phyloP scores from a whole-genome alignment of 2,888 invertebrate species.

The Athripsodes cinereus region DNA sequence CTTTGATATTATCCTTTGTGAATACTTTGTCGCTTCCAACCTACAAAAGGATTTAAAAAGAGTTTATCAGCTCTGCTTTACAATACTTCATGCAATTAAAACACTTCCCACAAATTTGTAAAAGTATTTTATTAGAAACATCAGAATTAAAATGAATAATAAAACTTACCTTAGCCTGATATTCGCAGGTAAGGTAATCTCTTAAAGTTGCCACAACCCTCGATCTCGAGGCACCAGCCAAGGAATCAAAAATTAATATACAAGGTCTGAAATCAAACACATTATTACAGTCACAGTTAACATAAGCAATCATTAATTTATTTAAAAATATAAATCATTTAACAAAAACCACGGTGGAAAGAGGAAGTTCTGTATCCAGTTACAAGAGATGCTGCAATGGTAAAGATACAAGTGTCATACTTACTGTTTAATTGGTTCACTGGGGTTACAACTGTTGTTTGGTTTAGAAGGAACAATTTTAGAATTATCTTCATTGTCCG shows the following conservation, averaged over 20 bases:
- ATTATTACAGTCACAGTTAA: neutral
- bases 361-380: too few species aligned
- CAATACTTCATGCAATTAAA: too few species aligned
- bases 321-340: neutral
- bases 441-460: slow-evolving; percentile 33
- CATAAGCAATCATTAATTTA: neutral
- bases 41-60: slow-evolving; percentile 38
- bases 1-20: slow-evolving; percentile 78
- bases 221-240: slow-evolving; percentile 74
- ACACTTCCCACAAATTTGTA: too few species aligned
- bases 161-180: slow-evolving; percentile 59
- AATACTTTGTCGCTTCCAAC: slow-evolving; percentile 61
- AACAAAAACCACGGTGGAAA: too few species aligned
- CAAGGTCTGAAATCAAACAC: slow-evolving; percentile 60
- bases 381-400: neutral
- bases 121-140: too few species aligned
- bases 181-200: slow-evolving; percentile 86
- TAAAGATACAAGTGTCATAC: slow-evolving; percentile 31
- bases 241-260: slow-evolving; percentile 92
- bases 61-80: too few species aligned
- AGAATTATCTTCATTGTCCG: slow-evolving; percentile 44
- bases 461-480: slow-evolving; percentile 36
- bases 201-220: slow-evolving; percentile 84
- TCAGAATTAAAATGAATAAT: neutral
- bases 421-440: slow-evolving; percentile 61